Evolutionary conservation across 2,113 vertebrate species (phyloP).

Genomic region (Pipra filicauda): DNA sequence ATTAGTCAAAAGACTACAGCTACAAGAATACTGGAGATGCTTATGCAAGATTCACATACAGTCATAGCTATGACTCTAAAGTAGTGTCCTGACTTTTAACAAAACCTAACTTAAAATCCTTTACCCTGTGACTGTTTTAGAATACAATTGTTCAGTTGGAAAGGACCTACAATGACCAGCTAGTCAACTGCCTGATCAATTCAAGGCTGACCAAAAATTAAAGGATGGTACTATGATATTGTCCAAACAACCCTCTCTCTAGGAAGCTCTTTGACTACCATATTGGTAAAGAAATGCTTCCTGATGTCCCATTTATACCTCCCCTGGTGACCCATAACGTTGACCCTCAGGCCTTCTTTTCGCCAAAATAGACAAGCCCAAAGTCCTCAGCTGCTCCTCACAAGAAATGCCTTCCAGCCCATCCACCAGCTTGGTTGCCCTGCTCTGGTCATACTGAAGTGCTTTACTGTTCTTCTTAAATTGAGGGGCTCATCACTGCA

Average conservation of each 20-base stretch:
- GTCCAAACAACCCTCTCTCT: background rate
- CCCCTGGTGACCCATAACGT: background rate
- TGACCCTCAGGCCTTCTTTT: background rate
- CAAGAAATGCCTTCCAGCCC: background rate
- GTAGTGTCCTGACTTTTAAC: background rate
- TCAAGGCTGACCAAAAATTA: background rate
- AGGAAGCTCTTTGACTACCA: background rate
- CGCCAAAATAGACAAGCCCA: background rate
- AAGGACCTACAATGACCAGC: background rate
- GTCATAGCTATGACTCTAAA: background rate
- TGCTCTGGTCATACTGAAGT: background rate
- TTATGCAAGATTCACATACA: accelerated
- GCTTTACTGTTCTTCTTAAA: background rate
- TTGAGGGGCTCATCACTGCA: background rate
- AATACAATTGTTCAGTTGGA: background rate
- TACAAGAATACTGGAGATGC: background rate
- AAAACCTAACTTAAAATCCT: background rate
- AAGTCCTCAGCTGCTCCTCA: accelerated
- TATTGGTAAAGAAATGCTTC: background rate
- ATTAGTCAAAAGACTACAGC: background rate
- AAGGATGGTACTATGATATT: background rate
- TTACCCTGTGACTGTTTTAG: background rate
- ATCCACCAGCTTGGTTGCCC: background rate
- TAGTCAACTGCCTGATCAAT: background rate
- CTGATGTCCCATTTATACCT: background rate